These are phyloP conservation scores for Parochlus steinenii DNA, from an alignment of 2,888 invertebrate species.

Conservation along the genomic window DNA sequence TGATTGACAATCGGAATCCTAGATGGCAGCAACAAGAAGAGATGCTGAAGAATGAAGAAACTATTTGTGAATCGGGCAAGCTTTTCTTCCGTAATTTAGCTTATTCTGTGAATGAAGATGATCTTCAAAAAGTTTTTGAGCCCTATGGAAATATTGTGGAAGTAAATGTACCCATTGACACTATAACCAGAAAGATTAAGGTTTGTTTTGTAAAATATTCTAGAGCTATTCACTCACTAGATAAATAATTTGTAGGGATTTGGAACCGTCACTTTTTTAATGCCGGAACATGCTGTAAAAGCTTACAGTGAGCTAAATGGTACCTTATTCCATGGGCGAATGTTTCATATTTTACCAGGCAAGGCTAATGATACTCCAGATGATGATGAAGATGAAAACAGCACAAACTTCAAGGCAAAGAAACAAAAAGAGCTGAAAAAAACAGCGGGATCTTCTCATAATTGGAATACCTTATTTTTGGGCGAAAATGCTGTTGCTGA, in stretches of 20 bases:
- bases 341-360: conserved; percentile 85
- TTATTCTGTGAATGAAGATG: conserved; percentile 71
- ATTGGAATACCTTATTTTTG: conserved; percentile 93
- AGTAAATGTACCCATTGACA: conserved; percentile 77
- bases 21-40: conserved; percentile 49
- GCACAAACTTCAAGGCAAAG: conserved; percentile 64
- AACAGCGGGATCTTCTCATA: conserved; percentile 61
- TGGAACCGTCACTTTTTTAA: conserved; percentile 78
- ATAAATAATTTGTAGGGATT: conserved; percentile 41
- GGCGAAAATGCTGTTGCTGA: conserved; percentile 88
- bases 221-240: not conserved
- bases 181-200: conserved; percentile 61
- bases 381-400: conserved; percentile 37
- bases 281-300: conserved; percentile 87
- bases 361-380: conserved; percentile 42
- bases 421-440: conserved; percentile 60
- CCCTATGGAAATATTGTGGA: conserved; percentile 77
- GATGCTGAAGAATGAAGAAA: conserved; percentile 50
- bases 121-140: conserved; percentile 65
- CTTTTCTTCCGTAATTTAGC: conserved; percentile 85
- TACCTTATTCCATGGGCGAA: conserved; percentile 74
- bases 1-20: conserved; percentile 21
- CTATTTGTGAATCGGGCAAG: conserved; percentile 75
- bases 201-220: conserved; percentile 14
- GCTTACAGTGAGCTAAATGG: conserved; percentile 85